Evolutionary conservation across 2,797 vertebrate genomes (phyloP), one percentile per base, ranked within the genome.

Genomic region (Myripristis murdjan): DNA sequence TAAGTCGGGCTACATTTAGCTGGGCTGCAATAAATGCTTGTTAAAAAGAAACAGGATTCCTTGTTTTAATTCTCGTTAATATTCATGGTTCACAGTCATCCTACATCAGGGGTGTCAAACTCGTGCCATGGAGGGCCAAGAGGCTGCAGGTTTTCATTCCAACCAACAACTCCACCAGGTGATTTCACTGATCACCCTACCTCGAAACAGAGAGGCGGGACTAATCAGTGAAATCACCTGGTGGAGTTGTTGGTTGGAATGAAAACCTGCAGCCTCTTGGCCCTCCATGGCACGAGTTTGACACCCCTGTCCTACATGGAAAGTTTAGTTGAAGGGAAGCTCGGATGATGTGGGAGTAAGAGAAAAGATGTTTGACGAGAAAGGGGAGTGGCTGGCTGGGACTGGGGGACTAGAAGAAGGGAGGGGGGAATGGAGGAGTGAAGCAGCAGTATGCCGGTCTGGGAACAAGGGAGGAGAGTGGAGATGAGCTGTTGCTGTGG

Each of bases 401-500:
- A 75, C 70, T 69, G 66, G 59, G 83, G 82, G 85, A 85, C 53
- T 58, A 67, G 71, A 83, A 79, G 68, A 78, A 79, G 73, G 52
- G 62, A 1, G n/a, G 37, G 47, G 33, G 9, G 33, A 53, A 62
- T 0, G 39, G 70, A 58, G 67, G 58, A 72, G 56, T 10, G 72
- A 79, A 66, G 75, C 70, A 24, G 54, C n/a, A n/a, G n/a, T n/a
- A 66, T 77, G 84, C 78, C 73, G 80, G 77, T 81, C 73, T 77
- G 75, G 81, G 82, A 86, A 88, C 81, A 64, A 73, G 77, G 86
- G 81, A 86, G 74, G 79, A 82, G 86, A 83, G 82, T 64, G 33
- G 84, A 84, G 87, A 88, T 83, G 84, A 84, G 88, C 83, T 82
- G 87, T 90, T 92, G 90, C 89, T 87, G 87, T 84, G 91, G 86